These are phyloP conservation scores for Phycodurus eques DNA, from an alignment of 2,113 vertebrate genomes.

Conservation along the genomic window DNA sequence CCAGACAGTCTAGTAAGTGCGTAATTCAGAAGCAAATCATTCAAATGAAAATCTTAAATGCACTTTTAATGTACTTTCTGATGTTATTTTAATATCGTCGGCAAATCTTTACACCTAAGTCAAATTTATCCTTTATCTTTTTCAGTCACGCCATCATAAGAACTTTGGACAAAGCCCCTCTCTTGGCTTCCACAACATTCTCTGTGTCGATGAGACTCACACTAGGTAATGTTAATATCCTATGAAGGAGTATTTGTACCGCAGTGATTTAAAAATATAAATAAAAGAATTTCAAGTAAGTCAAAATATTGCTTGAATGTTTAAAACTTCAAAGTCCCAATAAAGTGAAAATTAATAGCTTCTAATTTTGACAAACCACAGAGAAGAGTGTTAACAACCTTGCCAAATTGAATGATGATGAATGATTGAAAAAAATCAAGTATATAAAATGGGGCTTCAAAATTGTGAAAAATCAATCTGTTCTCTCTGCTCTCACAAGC, in stretches of 20 bases:
- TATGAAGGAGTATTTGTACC: neutral
- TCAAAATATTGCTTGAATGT: too few species aligned
- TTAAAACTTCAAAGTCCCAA: too few species aligned
- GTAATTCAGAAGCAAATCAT: neutral
- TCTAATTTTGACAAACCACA: too few species aligned
- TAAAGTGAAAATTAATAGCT: too few species aligned
- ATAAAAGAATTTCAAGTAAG: too few species aligned
- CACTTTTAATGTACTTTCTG: neutral
- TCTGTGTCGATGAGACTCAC: slow-evolving; percentile 66
- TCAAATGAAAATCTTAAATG: neutral
- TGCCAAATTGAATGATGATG: too few species aligned
- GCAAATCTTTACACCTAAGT: neutral
- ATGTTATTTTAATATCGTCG: slow-evolving; percentile 1
- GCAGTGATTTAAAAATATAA: too few species aligned
- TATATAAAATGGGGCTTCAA: too few species aligned
- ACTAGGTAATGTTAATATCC: slow-evolving; percentile 60
- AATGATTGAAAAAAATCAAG: too few species aligned
- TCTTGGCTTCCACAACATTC: slow-evolving; percentile 68
- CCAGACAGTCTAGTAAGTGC: slow-evolving; percentile 75
- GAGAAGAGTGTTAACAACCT: too few species aligned
- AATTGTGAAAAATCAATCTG: too few species aligned
- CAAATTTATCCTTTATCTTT: slow-evolving; percentile 12
- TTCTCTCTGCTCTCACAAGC: too few species aligned
- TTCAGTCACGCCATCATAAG: slow-evolving; percentile 7
- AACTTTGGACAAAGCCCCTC: slow-evolving; percentile 23